These are phyloP conservation scores for Triplophysa yarkandensis DNA, from an alignment of 2,797 vertebrate genomes.

Conservation along the genomic window DNA sequence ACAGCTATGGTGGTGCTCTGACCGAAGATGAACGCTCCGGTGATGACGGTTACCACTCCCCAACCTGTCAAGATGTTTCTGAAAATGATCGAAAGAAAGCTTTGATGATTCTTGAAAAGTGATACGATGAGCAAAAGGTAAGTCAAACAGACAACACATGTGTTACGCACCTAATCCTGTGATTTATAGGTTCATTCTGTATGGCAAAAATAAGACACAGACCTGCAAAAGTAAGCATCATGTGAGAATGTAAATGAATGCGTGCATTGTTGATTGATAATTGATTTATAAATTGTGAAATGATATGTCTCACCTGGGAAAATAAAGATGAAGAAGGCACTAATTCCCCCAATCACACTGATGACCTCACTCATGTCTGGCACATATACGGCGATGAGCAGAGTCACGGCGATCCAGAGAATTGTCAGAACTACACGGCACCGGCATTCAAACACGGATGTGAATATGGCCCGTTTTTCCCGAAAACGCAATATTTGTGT, in stretches of 20 bases:
- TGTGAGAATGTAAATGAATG: not conserved
- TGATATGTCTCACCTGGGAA: conserved; percentile 84
- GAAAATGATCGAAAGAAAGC: not conserved
- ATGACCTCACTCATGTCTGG: conserved; percentile 91
- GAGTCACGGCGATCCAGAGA: conserved; percentile 58
- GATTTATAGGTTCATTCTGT: conserved; percentile 71
- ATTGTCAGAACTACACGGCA: conserved; percentile 70
- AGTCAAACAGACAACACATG: not conserved
- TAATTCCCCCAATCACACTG: conserved; percentile 86
- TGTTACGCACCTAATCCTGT: conserved; percentile 77
- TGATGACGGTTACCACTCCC: conserved; percentile 88
- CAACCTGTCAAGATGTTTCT: conserved; percentile 81
- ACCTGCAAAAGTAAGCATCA: conserved; percentile 71
- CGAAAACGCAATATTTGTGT: conserved; percentile 76
- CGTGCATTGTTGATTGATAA: not conserved
- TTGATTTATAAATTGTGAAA: not conserved
- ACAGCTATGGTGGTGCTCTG: conserved; percentile 86
- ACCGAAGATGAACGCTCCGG: conserved; percentile 93
- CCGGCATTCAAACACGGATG: not conserved
- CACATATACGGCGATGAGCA: conserved; percentile 80
- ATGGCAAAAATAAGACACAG: conserved; percentile 87
- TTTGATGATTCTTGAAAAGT: not conserved
- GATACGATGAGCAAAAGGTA: too few species aligned
- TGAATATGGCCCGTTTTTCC: conserved; percentile 50
- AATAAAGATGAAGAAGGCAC: conserved; percentile 60